These are phyloP conservation scores for Talpa occidentalis DNA, from an alignment of 2,113 vertebrate species.

Conservation along the genomic window DNA sequence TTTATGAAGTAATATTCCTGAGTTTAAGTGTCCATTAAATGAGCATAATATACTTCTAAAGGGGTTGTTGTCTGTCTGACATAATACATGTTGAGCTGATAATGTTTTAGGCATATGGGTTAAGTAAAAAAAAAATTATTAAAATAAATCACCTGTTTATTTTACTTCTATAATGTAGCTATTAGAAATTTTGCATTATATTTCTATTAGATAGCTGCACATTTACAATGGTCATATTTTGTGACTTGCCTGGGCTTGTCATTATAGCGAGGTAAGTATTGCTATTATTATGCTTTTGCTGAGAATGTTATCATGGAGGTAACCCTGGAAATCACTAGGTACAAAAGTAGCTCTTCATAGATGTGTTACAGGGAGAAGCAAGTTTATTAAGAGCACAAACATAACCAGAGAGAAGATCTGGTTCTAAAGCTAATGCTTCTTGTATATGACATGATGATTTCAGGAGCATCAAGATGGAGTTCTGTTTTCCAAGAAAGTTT, in stretches of 20 bases:
- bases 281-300: not conserved
- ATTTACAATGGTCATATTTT: not conserved
- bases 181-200: not conserved
- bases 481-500: not conserved
- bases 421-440: not conserved
- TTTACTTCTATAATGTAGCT: not conserved
- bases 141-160: slow-evolving; percentile 5
- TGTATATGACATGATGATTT: not conserved
- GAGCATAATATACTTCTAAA: not conserved
- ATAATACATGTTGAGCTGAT: not conserved
- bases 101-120: not conserved
- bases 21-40: not conserved
- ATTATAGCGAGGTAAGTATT: not conserved
- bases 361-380: not conserved
- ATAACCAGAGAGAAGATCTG: not conserved
- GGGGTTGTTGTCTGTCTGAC: not conserved
- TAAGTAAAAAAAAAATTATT: not conserved
- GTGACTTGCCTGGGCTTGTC: not conserved
- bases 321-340: not conserved
- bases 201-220: not conserved
- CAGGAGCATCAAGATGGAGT: not conserved
- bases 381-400: not conserved
- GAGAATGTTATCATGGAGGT: not conserved
- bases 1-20: not conserved
- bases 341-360: not conserved